phyloP scores from a whole-genome alignment of 2,888 invertebrate species.

The Nipponacmea schrenckii region DNA sequence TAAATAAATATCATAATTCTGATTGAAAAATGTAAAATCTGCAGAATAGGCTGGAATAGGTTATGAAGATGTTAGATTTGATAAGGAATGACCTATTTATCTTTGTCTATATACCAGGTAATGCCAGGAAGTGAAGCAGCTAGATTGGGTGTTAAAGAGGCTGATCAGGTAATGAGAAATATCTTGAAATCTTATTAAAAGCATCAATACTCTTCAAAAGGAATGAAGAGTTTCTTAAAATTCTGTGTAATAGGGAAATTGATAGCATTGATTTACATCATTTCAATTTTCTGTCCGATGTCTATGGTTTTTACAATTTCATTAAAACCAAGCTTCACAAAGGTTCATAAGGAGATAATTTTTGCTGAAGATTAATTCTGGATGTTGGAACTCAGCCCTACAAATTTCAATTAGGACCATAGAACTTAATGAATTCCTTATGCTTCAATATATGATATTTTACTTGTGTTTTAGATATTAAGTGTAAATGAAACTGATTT shows the following conservation, averaged over 20 bases:
- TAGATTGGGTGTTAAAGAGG: slow-evolving; percentile 60
- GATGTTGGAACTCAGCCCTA: too few relatives aligned
- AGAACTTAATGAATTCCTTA: too few relatives aligned
- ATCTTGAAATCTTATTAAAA: not conserved
- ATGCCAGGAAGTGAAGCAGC: slow-evolving; percentile 61
- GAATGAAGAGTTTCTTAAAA: not conserved
- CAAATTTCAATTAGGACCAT: too few relatives aligned
- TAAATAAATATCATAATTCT: too few relatives aligned
- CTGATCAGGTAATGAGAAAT: slow-evolving; percentile 55
- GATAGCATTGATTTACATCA: not conserved
- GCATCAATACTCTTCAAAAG: not conserved
- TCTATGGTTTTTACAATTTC: not conserved
- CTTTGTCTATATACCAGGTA: slow-evolving; percentile 42
- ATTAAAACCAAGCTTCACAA: too few relatives aligned
- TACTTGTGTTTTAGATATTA: slow-evolving; percentile 51
- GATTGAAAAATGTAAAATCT: too few relatives aligned
- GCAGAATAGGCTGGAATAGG: too few relatives aligned
- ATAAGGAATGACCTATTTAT: too few relatives aligned
- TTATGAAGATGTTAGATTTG: too few relatives aligned
- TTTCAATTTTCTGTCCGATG: not conserved
- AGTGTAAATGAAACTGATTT: slow-evolving; percentile 59
- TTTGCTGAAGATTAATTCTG: too few relatives aligned
- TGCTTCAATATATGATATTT: too few relatives aligned
- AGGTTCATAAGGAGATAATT: too few relatives aligned
- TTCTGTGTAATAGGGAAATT: not conserved